Base-by-base conservation (phyloP, 2,113 vertebrate genomes). In the Oreotrochilus melanogaster region DNA sequence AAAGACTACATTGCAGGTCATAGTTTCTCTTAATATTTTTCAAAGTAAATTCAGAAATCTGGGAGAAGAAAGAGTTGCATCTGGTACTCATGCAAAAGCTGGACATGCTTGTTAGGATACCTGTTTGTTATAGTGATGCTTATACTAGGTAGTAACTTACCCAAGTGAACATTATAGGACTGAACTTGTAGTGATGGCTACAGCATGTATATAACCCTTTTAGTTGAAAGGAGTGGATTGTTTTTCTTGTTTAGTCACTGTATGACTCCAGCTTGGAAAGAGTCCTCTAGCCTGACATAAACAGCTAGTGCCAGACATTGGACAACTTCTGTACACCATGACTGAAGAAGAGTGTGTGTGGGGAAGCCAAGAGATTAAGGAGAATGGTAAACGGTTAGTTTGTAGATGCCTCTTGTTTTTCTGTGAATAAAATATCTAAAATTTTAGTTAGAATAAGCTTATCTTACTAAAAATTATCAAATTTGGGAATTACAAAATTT, bases 311-410 rank as follows among this genome's bases (percentile, higher is more conserved):
- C 12, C 54, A 7, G 73, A 57, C 11, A 4, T 43, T 21, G 42
- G 3, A 9, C 3, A 1, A 10, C 39, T 71, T 53, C 24, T 78
- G 18, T 62, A 51, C 18, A 10, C 18, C 1, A 0, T 5, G 18
- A 9, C 11, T 22, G 19, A 64, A 31, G n/a, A 84, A 18, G 14
- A n/a, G 18, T 11, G 14, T 16, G 1, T 22, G 11, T 14, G 27
- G 8, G 23, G 7, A 71, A 93, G 14, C 18, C 9, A 72, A 31
- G 8, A 75, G 25, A 48, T 51, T 14, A 42, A 57, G 43, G 22
- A 78, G 17, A 60, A 27, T 18, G 21, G 2, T 35, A 45, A 79
- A 24, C 37, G 73, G 7, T 70, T 54, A 80, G 10, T 71, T 54
- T 67, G 22, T 65, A 78, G 18, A 47, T 62, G 17, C 19, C 18